Conservation (phyloP, 1,140 invertebrate genomes). For the Drosophila melanica region DNA sequence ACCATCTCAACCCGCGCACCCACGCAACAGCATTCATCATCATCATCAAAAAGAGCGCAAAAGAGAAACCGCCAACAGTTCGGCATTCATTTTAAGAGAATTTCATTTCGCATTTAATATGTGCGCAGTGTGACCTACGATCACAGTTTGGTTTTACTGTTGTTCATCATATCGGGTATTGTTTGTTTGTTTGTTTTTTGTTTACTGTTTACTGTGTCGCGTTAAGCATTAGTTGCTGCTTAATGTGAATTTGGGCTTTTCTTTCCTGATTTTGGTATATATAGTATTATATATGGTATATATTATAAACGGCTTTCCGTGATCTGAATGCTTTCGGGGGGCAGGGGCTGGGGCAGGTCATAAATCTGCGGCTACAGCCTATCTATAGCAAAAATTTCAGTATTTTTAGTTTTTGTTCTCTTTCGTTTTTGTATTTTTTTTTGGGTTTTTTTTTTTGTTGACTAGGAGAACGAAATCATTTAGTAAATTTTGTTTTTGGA, state of each 20-base stretch:
- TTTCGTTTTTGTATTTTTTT: constrained; percentile 10
- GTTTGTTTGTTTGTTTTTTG: not conserved
- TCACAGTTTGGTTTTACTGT: no score
- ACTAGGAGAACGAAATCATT: constrained; percentile 39
- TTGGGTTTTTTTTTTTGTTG: constrained; percentile 30
- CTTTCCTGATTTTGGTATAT: no score
- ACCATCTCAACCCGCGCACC: not conserved
- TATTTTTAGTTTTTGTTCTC: constrained; percentile 16
- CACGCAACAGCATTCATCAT: not conserved
- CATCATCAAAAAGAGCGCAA: not conserved
- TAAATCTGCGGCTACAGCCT: not conserved
- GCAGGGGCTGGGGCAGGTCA: no score
- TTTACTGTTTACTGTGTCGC: not conserved
- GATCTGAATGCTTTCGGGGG: not conserved
- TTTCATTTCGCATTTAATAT: no score
- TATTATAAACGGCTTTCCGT: not conserved
- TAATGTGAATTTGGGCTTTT: not conserved
- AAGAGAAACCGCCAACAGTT: no score
- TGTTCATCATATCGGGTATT: no score
- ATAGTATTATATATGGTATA: not conserved
- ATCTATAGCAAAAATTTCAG: not conserved
- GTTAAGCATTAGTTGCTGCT: not conserved
- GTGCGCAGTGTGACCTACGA: constrained; percentile 13
- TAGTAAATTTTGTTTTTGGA: not conserved
- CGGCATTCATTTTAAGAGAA: no score